These are phyloP conservation scores for Mesorhabditis belari DNA, from an alignment of 2,888 invertebrate species.

Conservation along the genomic window DNA sequence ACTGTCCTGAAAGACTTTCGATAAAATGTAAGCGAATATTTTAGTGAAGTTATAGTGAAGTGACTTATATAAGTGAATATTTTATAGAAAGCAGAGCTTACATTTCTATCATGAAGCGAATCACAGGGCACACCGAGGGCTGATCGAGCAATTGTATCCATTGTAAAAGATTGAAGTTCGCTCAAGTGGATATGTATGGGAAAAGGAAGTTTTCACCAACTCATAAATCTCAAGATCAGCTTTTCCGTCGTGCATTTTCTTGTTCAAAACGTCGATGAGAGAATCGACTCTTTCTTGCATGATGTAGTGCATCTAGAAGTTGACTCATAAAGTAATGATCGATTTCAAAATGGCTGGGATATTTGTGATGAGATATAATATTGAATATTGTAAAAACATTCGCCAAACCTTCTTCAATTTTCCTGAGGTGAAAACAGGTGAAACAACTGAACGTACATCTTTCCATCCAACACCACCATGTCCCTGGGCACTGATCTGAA, in stretches of 20 bases:
- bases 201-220: background rate
- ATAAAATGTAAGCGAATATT: too few relatives aligned
- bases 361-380: too few relatives aligned
- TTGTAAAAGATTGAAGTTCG: slow-evolving; percentile 6
- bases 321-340: background rate
- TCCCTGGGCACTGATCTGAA: background rate
- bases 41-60: too few relatives aligned
- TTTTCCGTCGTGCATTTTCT: background rate
- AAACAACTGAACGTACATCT: slow-evolving; percentile 63
- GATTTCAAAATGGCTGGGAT: background rate
- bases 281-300: background rate
- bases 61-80: too few relatives aligned
- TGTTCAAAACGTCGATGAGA: slow-evolving; percentile 1
- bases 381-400: background rate
- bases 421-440: slow-evolving; percentile 66
- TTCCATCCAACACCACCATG: slow-evolving; percentile 60
- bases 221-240: slow-evolving; percentile 7
- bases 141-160: slow-evolving; percentile 5
- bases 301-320: slow-evolving; percentile 3
- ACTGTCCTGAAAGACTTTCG: background rate
- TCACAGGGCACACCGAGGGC: background rate
- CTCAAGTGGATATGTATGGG: background rate
- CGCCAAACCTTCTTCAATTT: slow-evolving; percentile 60
- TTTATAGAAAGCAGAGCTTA: too few relatives aligned
- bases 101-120: background rate